Conservation (phyloP, 2,797 vertebrate species). For the Holocentrus rufus region DNA sequence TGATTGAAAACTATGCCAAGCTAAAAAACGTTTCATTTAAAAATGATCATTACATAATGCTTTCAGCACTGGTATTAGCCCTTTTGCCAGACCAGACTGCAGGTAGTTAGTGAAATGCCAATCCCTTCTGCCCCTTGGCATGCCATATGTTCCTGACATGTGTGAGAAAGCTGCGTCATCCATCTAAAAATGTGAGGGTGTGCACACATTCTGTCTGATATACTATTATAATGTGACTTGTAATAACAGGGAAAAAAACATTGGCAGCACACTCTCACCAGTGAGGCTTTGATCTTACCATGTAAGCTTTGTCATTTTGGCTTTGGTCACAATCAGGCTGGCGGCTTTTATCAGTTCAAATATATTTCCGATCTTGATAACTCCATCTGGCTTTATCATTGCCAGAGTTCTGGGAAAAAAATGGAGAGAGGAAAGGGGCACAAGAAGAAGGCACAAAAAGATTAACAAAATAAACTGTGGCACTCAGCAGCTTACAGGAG, state of each 20-base stretch:
- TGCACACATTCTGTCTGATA: conserved; percentile 31
- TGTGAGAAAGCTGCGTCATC: conserved; percentile 41
- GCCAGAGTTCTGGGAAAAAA: conserved; percentile 87
- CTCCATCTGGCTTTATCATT: conserved; percentile 91
- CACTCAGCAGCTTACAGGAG: conserved; percentile 3
- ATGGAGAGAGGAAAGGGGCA: neutral
- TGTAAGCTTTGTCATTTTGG: conserved; percentile 91
- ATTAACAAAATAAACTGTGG: neutral
- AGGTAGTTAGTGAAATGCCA: conserved; percentile 52
- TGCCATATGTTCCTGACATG: conserved; percentile 57
- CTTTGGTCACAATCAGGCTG: conserved; percentile 93
- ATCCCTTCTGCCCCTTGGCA: conserved; percentile 24
- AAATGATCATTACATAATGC: neutral
- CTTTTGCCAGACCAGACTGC: conserved; percentile 33
- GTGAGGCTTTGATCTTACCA: conserved; percentile 80
- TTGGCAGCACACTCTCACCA: neutral
- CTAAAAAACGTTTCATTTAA: no score
- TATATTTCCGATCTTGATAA: conserved; percentile 87
- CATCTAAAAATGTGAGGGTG: conserved; percentile 36
- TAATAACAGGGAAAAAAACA: conserved; percentile 1
- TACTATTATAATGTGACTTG: neutral
- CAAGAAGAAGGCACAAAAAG: neutral
- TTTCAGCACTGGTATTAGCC: neutral
- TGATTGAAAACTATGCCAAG: no score
- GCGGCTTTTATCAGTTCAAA: conserved; percentile 87